Evolutionary conservation across 2,888 invertebrate genomes (phyloP), one percentile per base, ranked within the genome.

Genomic region (Blomia tropicalis): DNA sequence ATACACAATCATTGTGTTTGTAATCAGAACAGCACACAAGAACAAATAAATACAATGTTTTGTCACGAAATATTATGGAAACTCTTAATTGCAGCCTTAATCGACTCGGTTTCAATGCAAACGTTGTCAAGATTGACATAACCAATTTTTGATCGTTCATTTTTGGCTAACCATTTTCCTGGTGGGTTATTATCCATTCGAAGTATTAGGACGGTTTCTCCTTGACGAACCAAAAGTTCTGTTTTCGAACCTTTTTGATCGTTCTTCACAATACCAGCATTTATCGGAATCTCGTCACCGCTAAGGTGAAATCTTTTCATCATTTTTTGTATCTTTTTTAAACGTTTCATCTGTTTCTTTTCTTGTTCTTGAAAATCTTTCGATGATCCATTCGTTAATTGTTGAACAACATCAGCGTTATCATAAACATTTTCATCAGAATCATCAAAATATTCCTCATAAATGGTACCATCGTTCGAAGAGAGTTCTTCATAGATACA

Each of bases 51-150:
- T n/a, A n/a, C n/a, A n/a, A n/a, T n/a, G n/a, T n/a, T n/a, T n/a
- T n/a, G n/a, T n/a, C n/a, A n/a, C 36, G 7, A 47, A n/a, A 22
- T 47, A n/a, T 47, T 47, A n/a, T 47, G 51, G 22, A 61, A 31
- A 31, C 25, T 44, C 43, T 58, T 59, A 27, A 64, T 66, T 22
- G 62, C 36, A 1, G 51, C 51, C 43, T 68, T 68, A 47, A 68
- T 65, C 44, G 68, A 67, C 44, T 67, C 67, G 31, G 67, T 64
- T 56, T 68, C 68, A 59, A 68, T 65, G 63, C 65, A 66, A 41
- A 68, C 67, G 60, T 67, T 68, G 47, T 66, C 62, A 59, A 68
- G 61, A 36, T 68, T 68, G 63, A 68, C 66, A 44, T 67, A 68
- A 27, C 68, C 68, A 59, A 68, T 65, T 60, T 67, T 67, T n/a